These are phyloP conservation scores for Chaetodon trifascialis DNA, from an alignment of 2,113 vertebrate species.

Conservation along the genomic window DNA sequence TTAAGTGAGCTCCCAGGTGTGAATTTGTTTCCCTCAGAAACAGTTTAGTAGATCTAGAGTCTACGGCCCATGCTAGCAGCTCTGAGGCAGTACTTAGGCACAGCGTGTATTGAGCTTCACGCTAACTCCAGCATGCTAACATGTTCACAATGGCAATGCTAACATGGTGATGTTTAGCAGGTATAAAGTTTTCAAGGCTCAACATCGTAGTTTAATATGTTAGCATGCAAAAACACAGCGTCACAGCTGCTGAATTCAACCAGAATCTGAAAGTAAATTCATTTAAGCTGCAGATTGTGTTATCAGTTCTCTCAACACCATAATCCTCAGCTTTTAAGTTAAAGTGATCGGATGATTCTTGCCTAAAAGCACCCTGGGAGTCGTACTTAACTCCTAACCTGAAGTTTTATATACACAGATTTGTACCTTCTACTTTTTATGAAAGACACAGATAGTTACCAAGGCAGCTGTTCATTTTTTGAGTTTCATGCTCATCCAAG, in stretches of 20 bases:
- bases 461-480: not conserved
- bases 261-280: not conserved
- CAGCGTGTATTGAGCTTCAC: not conserved
- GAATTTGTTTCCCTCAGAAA: not conserved
- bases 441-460: not conserved
- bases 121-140: not conserved
- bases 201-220: not conserved
- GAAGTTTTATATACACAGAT: not conserved
- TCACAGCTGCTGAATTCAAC: not conserved
- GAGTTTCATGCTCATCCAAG: not conserved
- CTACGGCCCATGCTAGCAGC: not conserved
- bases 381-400: not conserved
- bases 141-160: not conserved
- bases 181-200: not conserved
- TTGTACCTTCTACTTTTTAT: not conserved
- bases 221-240: not conserved
- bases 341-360: not conserved
- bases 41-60: not conserved
- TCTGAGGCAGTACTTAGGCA: not conserved
- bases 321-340: not conserved
- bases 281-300: not conserved
- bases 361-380: not conserved
- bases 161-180: not conserved
- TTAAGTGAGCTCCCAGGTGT: constrained; percentile 14
- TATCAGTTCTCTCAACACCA: not conserved